Base-by-base conservation (phyloP, 2,797 vertebrate species). In the Mus minutoides region DNA sequence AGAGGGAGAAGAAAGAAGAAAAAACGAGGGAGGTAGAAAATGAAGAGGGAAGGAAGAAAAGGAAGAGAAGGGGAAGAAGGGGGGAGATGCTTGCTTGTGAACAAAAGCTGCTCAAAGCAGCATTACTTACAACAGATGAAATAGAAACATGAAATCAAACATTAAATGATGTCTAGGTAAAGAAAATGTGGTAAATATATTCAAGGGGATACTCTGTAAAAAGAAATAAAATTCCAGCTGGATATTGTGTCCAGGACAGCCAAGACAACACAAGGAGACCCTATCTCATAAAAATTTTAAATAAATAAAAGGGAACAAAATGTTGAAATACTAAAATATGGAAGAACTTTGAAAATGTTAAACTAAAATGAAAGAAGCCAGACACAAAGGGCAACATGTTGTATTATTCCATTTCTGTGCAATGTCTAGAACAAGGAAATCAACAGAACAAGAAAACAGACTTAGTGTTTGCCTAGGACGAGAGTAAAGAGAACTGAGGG, bases 111-210 rank as follows among this genome's bases (percentile, higher is more conserved):
- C 49, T 94, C 84, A 82, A 9, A 88, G 78, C 40, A 79, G 31
- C n/a, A 37, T 94, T 77, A 94, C 67, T 91, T 71, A 89, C 79
- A 91, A 92, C 77, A 76, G 56, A 92, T 34, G 46, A 91, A 82
- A 69, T 69, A 17, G 82, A 85, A 96, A 94, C 10, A 84, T 75
- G 13, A 82, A 88, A 88, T 91, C 80, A 91, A 77, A 79, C 22
- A 85, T 8, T 78, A 85, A 75, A 78, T 84, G 79, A 75, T 60
- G 43, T 90, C 83, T 46, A 29, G 34, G 24, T 82, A 94, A 93
- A 69, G 40, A 88, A 95, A 95, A 97, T 83, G 8, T 22, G n/a
- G 76, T 43, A 83, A 13, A 71, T n/a, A 49, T 46, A 94, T 24
- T 84, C 5, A 43, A 71, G 10, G 22, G 40, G 75, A 78, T 73